Evolutionary conservation across 2,113 vertebrate genomes (phyloP).

Genomic region (Pardalotus punctatus): DNA sequence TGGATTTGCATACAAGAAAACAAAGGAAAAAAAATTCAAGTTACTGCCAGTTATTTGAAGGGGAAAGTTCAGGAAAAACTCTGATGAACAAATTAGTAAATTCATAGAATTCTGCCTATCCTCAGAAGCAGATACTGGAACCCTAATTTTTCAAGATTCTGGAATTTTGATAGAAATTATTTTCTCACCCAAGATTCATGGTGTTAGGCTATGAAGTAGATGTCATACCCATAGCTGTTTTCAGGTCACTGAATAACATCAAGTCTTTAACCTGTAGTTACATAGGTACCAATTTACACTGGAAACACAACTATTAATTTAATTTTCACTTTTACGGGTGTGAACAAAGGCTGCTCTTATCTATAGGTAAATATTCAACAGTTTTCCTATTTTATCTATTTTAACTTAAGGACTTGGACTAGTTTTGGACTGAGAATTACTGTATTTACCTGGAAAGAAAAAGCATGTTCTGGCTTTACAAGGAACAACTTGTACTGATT

Average conservation of each 20-base stretch:
- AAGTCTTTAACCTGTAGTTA: not conserved
- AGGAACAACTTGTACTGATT: not conserved
- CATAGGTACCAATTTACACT: not conserved
- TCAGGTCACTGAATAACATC: not conserved
- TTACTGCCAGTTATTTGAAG: not conserved
- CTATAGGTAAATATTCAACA: not conserved
- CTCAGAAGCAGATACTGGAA: not conserved
- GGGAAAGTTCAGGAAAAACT: not conserved
- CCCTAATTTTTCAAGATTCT: not conserved
- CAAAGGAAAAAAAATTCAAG: not conserved
- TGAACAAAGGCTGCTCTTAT: not conserved
- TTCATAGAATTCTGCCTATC: not conserved
- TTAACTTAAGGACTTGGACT: not conserved
- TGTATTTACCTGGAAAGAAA: not conserved
- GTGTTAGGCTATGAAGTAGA: not conserved
- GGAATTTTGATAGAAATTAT: not conserved
- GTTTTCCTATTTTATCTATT: not conserved
- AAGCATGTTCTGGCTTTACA: not conserved
- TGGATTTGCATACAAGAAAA: not conserved
- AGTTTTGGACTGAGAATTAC: not conserved
- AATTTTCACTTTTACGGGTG: not conserved
- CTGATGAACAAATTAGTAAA: not conserved
- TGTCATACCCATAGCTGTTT: not conserved
- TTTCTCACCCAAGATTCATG: not conserved
- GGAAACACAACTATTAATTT: not conserved